Evolutionary conservation across 2,113 vertebrate genomes (phyloP).

Genomic region (Tupaia tana): DNA sequence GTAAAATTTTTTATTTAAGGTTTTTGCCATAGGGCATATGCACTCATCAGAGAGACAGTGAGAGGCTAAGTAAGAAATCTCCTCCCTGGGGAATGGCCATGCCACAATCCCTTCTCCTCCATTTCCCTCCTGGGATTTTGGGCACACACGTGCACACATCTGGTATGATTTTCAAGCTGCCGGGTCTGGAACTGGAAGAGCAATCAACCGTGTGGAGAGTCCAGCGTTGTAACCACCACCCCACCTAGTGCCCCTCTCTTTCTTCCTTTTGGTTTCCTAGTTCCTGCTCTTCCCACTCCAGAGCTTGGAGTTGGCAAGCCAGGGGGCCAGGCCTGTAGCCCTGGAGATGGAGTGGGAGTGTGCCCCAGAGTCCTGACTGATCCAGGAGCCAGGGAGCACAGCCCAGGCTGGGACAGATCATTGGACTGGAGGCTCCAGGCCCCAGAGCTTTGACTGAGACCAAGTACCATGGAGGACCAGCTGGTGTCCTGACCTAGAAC

Average conservation of each 20-base stretch:
- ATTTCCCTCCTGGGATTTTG: too few relatives aligned
- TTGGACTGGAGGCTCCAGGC: background rate
- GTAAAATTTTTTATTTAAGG: background rate
- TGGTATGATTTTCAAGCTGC: too few relatives aligned
- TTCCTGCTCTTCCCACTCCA: slow-evolving; percentile 43
- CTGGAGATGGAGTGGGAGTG: background rate
- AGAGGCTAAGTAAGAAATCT: too few relatives aligned
- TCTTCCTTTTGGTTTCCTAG: slow-evolving; percentile 36
- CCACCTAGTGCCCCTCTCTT: background rate
- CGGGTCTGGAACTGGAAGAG: too few relatives aligned
- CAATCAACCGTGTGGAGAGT: too few relatives aligned
- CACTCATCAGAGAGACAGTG: too few relatives aligned
- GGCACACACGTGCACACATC: too few relatives aligned
- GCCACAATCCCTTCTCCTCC: too few relatives aligned
- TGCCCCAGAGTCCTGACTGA: background rate
- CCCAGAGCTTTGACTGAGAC: background rate
- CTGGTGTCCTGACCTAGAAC: background rate
- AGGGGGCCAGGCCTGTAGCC: slow-evolving; percentile 62
- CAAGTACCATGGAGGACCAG: background rate
- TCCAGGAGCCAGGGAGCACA: background rate
- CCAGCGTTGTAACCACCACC: too few relatives aligned
- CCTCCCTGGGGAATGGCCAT: too few relatives aligned
- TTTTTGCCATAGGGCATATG: too few relatives aligned
- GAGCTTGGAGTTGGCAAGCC: background rate
- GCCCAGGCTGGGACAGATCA: background rate